Evolutionary conservation across 2,113 vertebrate species (phyloP), one percentile per base, ranked within the genome.

Genomic region (Menura novaehollandiae): DNA sequence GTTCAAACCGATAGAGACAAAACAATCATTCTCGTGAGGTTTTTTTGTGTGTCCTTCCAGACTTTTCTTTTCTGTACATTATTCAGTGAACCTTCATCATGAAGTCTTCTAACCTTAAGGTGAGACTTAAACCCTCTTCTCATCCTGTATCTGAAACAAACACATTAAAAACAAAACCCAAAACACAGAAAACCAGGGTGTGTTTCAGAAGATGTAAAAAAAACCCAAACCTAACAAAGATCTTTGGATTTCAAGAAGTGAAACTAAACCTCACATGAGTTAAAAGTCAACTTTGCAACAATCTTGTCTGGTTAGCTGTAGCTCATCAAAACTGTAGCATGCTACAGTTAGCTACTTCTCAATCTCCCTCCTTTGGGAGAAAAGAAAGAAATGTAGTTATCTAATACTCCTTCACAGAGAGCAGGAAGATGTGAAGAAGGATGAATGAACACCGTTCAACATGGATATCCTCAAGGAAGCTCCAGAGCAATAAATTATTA

Each of bases 401-500:
- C 43, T 51, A 69, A 20, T 26, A 32, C 71, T 87, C 60, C 33
- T 95, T 91, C 71, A 77, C 33, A 47, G 18, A 81, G 56, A 95
- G 12, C 88, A 72, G 71, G 22, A 74, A 16, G 6, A 77, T 44
- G 8, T 76, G 41, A 67, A 93, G 91, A 94, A 96, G 66, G 85
- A 91, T 81, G 97, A 93, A 96, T 97, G 86, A 66, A 94, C 95
- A 88, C 85, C 39, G 93, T 80, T 97, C 90, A 95, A 75, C 47
- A 89, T 11, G 92, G 73, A 80, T 91, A 94, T 94, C 89, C 66
- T 62, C 63, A 93, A 97, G 89, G 52, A 95, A 97, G 47, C 33
- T 81, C 59, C 47, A 83, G 35, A 82, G 87, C 76, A 79, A 77
- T 90, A 97, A 95, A 97, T 95, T 96, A 97, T 94, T 96, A 94